Evolutionary conservation across 2,888 invertebrate species (phyloP).

Genomic region (Lithophane semibrunnea): DNA sequence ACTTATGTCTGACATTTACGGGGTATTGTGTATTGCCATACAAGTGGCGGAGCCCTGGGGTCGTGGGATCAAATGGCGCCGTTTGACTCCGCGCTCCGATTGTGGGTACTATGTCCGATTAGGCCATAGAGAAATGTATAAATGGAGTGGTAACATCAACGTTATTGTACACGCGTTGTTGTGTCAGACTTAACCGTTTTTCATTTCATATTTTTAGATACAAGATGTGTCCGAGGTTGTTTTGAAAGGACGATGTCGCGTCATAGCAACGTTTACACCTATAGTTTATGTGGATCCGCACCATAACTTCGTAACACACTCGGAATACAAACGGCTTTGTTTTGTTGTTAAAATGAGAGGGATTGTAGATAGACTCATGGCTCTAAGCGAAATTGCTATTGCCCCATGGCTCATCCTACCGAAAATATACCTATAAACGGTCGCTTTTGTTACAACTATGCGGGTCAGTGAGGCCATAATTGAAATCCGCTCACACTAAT

Average conservation of each 20-base stretch:
- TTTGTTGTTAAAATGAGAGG: not conserved
- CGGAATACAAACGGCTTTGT: not conserved
- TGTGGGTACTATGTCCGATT: slow-evolving; percentile 52
- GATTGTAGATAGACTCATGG: not conserved
- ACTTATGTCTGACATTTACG: slow-evolving; percentile 63
- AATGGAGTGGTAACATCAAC: slow-evolving; percentile 32
- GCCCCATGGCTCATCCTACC: not conserved
- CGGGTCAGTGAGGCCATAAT: not conserved
- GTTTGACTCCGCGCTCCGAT: slow-evolving; percentile 61
- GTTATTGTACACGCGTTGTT: not conserved
- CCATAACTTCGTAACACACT: not conserved
- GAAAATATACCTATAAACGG: not conserved
- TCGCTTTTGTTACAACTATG: not conserved
- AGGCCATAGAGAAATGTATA: not conserved
- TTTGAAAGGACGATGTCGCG: not conserved
- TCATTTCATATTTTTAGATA: not conserved
- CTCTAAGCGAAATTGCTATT: too few relatives aligned
- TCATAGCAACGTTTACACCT: not conserved
- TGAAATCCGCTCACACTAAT: not conserved
- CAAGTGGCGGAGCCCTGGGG: slow-evolving; percentile 53
- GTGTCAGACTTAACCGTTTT: not conserved
- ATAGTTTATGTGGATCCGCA: not conserved
- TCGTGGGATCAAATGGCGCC: slow-evolving; percentile 66
- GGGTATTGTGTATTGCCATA: slow-evolving; percentile 28
- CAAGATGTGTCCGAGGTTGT: not conserved